These are phyloP conservation scores for Manacus vitellinus DNA, from an alignment of 2,113 vertebrate genomes.

Conservation along the genomic window DNA sequence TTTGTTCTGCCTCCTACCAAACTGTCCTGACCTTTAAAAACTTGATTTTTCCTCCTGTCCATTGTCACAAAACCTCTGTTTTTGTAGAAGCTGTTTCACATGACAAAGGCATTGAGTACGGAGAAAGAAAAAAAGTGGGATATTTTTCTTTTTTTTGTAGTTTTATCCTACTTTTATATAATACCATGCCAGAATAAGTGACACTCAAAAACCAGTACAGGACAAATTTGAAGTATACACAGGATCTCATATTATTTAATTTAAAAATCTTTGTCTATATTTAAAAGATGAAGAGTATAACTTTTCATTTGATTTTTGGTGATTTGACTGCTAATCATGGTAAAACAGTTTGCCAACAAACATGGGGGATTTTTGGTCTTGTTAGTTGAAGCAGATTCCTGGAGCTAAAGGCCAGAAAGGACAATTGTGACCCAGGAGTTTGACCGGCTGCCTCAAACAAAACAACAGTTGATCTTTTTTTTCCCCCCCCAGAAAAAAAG, in stretches of 20 bases:
- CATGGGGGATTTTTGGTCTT: neutral
- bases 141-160: neutral
- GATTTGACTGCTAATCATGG: neutral
- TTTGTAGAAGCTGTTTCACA: neutral
- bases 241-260: neutral
- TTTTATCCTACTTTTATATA: neutral
- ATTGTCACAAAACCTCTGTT: neutral
- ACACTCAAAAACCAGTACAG: neutral
- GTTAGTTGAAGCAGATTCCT: neutral
- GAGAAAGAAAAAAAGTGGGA: accelerated
- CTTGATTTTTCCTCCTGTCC: neutral
- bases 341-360: neutral
- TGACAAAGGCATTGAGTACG: neutral
- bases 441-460: neutral
- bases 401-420: conserved; percentile 10
- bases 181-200: neutral
- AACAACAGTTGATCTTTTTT: neutral
- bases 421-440: neutral
- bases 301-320: neutral
- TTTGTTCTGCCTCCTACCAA: neutral
- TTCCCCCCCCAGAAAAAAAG: no score
- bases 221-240: neutral
- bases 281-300: neutral
- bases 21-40: neutral
- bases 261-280: neutral